These are phyloP conservation scores for Zosterops japonicus DNA, from an alignment of 2,113 vertebrate genomes.

Conservation along the genomic window DNA sequence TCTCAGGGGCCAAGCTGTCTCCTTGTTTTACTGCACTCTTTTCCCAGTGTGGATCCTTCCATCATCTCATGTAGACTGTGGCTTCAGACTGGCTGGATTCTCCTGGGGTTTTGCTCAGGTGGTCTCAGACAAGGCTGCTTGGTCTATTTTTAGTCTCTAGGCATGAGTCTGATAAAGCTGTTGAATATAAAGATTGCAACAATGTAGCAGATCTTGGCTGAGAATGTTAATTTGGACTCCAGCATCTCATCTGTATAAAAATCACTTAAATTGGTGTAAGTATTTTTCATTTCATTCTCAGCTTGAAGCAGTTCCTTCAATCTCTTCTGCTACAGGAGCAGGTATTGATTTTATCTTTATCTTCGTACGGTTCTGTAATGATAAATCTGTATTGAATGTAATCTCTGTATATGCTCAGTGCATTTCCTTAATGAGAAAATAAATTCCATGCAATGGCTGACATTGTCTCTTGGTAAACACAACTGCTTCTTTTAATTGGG, in stretches of 20 bases:
- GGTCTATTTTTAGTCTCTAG: not conserved
- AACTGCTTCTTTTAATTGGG: not conserved
- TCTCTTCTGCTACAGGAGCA: not conserved
- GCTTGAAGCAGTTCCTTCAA: not conserved
- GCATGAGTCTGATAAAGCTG: not conserved
- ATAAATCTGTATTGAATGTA: not conserved
- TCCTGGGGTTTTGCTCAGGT: not conserved
- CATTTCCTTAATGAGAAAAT: constrained; percentile 39
- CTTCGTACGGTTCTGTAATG: not conserved
- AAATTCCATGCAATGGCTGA: not conserved
- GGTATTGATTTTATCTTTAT: not conserved
- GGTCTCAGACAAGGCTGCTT: not conserved
- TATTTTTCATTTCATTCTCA: not conserved
- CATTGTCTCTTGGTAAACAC: not conserved
- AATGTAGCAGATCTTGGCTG: not conserved
- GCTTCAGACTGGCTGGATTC: not conserved
- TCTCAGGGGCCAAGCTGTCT: not conserved
- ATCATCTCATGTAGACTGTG: not conserved
- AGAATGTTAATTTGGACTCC: not conserved
- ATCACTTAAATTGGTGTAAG: not conserved
- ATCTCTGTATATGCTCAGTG: not conserved
- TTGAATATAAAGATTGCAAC: not conserved
- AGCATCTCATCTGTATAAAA: not conserved
- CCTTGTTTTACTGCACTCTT: not conserved
- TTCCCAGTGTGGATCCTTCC: not conserved